phyloP scores from a whole-genome alignment of 2,888 invertebrate species.

The Epistrophe grossulariae region DNA sequence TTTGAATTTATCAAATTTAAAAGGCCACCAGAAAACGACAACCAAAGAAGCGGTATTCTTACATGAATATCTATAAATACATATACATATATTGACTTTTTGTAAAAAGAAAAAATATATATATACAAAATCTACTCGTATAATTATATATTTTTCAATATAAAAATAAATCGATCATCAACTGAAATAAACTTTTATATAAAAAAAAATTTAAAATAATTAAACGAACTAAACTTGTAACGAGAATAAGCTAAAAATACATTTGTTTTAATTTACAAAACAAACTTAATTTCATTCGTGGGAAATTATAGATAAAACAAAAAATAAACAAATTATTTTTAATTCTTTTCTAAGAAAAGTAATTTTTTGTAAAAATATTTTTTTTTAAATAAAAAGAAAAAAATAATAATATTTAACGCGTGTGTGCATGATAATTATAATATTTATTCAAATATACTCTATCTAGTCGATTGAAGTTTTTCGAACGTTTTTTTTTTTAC shows the following conservation, averaged over 20 bases:
- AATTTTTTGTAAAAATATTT: conserved; percentile 12
- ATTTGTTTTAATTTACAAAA: conserved; percentile 64
- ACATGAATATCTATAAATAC: conserved; percentile 43
- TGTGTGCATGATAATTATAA: conserved; percentile 74
- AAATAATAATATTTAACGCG: conserved; percentile 65
- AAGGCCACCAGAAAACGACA: conserved; percentile 71
- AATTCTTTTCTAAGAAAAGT: conserved; percentile 79
- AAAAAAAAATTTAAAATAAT: conserved; percentile 20
- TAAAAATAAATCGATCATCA: conserved; percentile 28
- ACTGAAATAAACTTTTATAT: conserved; percentile 43
- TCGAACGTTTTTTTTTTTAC: conserved; percentile 30
- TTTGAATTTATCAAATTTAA: conserved; percentile 70
- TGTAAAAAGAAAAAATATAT: conserved; percentile 1
- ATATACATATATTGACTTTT: conserved; percentile 50
- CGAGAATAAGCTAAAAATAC: conserved; percentile 74
- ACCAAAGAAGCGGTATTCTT: conserved; percentile 63
- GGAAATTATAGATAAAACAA: conserved; percentile 50
- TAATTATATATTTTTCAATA: not conserved
- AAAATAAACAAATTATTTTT: conserved; percentile 69
- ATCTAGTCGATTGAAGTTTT: conserved; percentile 55
- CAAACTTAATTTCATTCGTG: conserved; percentile 63
- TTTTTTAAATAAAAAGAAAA: conserved; percentile 76
- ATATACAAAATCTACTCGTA: not conserved
- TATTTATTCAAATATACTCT: conserved; percentile 49
- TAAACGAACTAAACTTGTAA: conserved; percentile 64